Conservation (phyloP, 2,888 invertebrate genomes). For the Hylaea fasciaria region DNA sequence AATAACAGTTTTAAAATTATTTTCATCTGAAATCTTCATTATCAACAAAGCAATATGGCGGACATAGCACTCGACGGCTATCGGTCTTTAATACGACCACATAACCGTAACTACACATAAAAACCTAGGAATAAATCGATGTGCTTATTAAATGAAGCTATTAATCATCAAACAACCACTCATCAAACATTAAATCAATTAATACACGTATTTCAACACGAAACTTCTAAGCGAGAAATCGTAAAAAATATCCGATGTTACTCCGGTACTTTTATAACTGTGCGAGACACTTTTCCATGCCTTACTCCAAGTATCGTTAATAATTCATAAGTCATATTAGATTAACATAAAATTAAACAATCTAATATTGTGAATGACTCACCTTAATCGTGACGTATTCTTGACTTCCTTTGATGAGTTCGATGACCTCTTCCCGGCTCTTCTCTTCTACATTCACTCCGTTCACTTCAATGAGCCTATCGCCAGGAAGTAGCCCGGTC, state of each 20-base stretch:
- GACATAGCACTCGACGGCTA: neutral
- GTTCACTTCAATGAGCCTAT: conserved; percentile 96
- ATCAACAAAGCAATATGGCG: neutral
- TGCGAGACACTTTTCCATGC: conserved; percentile 9
- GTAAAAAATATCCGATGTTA: conserved; percentile 3
- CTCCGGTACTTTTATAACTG: conserved; percentile 20
- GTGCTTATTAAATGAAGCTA: conserved; percentile 13
- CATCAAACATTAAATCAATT: too few relatives aligned
- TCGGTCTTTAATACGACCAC: conserved; percentile 6
- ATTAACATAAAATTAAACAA: conserved; percentile 24
- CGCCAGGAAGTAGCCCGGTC: conserved; percentile 97
- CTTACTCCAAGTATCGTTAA: conserved; percentile 9
- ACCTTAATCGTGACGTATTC: conserved; percentile 94
- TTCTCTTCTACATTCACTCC: conserved; percentile 93
- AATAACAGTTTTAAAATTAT: too few relatives aligned
- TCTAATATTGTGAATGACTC: conserved; percentile 54
- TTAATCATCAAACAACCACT: conserved; percentile 31
- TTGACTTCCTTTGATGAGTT: conserved; percentile 94
- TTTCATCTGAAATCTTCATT: neutral
- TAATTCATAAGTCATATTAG: conserved; percentile 16
- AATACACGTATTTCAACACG: conserved; percentile 26
- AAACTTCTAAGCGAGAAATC: conserved; percentile 11
- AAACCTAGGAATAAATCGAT: conserved; percentile 23
- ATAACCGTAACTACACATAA: conserved; percentile 5
- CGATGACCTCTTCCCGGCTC: conserved; percentile 95